Percentiles rank a stretch among this genome's conserved stretches.
Evolutionary conservation across 1,140 invertebrate genomes (phyloP).

Genomic region (Calycopis cecrops): DNA sequence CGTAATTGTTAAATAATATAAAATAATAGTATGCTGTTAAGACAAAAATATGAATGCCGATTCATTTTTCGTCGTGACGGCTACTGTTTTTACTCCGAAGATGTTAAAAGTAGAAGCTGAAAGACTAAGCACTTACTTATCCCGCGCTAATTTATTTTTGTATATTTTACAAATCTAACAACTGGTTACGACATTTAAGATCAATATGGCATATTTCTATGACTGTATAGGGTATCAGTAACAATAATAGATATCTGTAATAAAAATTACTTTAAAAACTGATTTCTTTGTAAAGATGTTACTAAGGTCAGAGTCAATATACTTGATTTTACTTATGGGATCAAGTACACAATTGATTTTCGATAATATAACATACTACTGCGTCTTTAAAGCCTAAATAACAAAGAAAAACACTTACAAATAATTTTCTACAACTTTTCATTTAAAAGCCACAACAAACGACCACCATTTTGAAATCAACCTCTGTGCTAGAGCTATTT

Average conservation of each 20-base stretch:
- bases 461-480: constrained; percentile 74
- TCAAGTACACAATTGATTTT: neutral
- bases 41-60: neutral
- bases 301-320: constrained; percentile 2
- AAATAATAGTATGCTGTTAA: neutral
- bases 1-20: neutral
- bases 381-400: constrained; percentile 17
- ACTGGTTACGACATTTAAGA: too few relatives aligned
- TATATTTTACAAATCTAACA: neutral
- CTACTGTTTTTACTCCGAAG: neutral
- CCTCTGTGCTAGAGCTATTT: constrained; percentile 50
- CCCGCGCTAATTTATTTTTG: constrained; percentile 54
- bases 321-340: neutral
- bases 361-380: neutral
- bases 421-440: constrained; percentile 42
- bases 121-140: constrained; percentile 23
- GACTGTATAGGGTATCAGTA: too few relatives aligned
- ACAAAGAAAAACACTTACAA: constrained; percentile 14
- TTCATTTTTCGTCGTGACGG: neutral
- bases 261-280: neutral
- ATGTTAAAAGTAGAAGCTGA: neutral
- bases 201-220: too few relatives aligned
- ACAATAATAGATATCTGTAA: too few relatives aligned
- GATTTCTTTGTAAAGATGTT: constrained; percentile 12
- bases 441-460: constrained; percentile 74